Base-by-base conservation (phyloP, 1,140 invertebrate species). In the Conus betulinus region DNA sequence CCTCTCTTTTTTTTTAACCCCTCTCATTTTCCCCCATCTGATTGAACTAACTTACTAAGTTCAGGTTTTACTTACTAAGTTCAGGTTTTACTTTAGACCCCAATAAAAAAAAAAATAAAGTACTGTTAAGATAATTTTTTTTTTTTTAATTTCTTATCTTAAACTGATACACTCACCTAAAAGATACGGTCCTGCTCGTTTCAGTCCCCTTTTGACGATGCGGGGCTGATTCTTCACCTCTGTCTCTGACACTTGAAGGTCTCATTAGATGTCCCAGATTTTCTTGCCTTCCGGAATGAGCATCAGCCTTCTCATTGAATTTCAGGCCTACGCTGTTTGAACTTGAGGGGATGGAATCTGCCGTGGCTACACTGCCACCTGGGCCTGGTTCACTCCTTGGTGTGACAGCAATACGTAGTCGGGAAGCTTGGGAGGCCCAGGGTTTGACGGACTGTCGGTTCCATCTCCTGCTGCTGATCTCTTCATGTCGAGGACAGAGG, bases 101-200 rank as follows among this genome's bases (percentile, higher is more conserved):
- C n/a, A n/a, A n/a, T n/a, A n/a, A n/a, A n/a, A n/a, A n/a, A n/a
- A n/a, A 39, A 1, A 39, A 39, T 39, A 39, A 39, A 39, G 39
- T 39, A 39, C 39, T 39, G 39, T 39, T 39, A n/a, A n/a, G n/a
- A n/a, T n/a, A n/a, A n/a, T n/a, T n/a, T n/a, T n/a, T n/a, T n/a
- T n/a, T n/a, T n/a, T n/a, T n/a, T n/a, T n/a, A n/a, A 39, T 39
- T 39, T 39, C 39, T 39, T 39, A 39, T 39, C 39, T 39, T 39
- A 39, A 60, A 60, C 57, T 15, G 15, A 15, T 60, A 8, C 57
- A 60, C 57, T 81, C 91, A 95, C 94, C 97, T 76, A 97, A 93
- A 78, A 97, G 95, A 94, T 97, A 97, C 74, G 97, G 96, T 25
- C 97, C 97, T 79, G 97, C 97, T 93, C 96, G 96, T 93, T 96